Percentiles rank a stretch among this genome's conserved stretches.
Evolutionary conservation across 2,113 vertebrate species (phyloP).

Genomic region (Egretta garzetta): DNA sequence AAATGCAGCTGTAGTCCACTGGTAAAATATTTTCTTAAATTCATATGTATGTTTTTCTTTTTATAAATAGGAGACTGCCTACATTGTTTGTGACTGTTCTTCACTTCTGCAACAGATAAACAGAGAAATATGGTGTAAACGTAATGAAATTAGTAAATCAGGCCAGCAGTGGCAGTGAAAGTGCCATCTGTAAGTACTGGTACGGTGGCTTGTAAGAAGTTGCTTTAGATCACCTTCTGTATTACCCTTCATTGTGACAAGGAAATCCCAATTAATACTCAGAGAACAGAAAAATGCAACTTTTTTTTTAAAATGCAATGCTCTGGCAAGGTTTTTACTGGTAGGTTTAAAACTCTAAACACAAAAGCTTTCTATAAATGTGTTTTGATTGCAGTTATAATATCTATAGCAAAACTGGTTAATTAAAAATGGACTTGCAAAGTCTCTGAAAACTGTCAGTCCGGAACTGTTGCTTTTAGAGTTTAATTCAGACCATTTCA

Average conservation of each 20-base stretch:
- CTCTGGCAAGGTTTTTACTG: neutral
- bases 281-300: constrained; percentile 33
- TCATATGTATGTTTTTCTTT: neutral
- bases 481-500: constrained; percentile 51
- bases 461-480: neutral
- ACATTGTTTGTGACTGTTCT: neutral
- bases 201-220: neutral
- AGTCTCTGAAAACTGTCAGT: constrained; percentile 18
- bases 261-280: constrained; percentile 47
- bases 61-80: neutral
- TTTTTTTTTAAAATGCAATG: neutral
- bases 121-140: constrained; percentile 24
- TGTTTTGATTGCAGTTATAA: constrained; percentile 61
- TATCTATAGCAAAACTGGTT: constrained; percentile 63
- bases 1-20: neutral
- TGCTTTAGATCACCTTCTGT: constrained; percentile 46
- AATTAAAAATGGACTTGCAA: constrained; percentile 67
- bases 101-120: constrained; percentile 21
- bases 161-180: constrained; percentile 12
- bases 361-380: constrained; percentile 62
- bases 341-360: constrained; percentile 66
- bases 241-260: constrained; percentile 31
- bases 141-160: neutral
- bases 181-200: neutral
- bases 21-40: neutral